These are phyloP conservation scores for Rousettus leschenaultii DNA, from an alignment of 2,113 vertebrate genomes.

Conservation along the genomic window DNA sequence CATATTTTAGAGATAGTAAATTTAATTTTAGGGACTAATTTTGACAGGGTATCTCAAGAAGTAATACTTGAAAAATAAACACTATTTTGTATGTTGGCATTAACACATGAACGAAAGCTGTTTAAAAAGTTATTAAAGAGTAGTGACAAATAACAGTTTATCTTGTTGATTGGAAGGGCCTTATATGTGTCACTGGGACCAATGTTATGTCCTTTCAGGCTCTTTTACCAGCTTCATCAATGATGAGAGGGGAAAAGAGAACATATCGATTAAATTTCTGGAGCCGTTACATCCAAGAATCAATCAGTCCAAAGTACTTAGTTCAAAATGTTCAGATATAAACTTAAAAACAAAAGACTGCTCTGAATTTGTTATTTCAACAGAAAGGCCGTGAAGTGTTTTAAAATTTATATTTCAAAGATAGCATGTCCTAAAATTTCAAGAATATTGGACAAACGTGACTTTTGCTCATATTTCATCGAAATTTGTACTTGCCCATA, in stretches of 20 bases:
- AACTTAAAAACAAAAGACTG: neutral
- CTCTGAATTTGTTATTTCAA: neutral
- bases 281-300: neutral
- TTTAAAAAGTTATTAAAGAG: constrained; percentile 33
- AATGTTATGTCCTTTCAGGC: neutral
- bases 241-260: neutral
- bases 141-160: neutral
- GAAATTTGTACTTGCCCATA: neutral
- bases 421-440: neutral
- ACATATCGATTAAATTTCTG: constrained; percentile 33
- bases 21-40: constrained; percentile 43
- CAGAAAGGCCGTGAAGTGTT: neutral
- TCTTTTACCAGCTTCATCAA: constrained; percentile 38
- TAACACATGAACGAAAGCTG: constrained; percentile 26
- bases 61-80: constrained; percentile 50
- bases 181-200: neutral
- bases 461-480: neutral
- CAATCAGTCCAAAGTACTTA: neutral
- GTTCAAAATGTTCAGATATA: constrained; percentile 28
- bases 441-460: neutral
- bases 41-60: constrained; percentile 49
- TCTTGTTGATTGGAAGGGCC: neutral
- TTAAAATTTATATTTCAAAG: neutral
- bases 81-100: neutral
- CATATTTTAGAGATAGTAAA: neutral